Evolutionary conservation across 2,113 vertebrate genomes (phyloP).

Genomic region (Cettia cetti): DNA sequence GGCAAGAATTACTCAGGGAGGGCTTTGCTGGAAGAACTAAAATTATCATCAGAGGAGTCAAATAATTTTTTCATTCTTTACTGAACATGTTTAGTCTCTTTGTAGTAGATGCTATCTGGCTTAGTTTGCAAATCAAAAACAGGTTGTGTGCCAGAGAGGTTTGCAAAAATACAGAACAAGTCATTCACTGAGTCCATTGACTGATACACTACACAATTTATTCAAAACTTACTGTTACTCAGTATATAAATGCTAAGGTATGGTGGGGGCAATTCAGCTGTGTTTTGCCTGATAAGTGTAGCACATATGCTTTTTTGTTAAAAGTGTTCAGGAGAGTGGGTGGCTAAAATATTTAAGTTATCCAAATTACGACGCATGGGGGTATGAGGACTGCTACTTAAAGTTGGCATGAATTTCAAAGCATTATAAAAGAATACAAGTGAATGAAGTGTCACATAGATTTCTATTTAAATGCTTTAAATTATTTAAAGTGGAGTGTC

Average conservation of each 20-base stretch:
- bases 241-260: not conserved
- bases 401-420: conserved; percentile 44
- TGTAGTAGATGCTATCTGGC: not conserved
- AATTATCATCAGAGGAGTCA: not conserved
- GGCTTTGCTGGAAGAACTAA: not conserved
- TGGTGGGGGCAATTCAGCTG: not conserved
- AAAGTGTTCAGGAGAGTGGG: conserved; percentile 43
- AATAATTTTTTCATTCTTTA: not conserved
- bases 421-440: not conserved
- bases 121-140: not conserved
- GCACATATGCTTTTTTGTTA: conserved; percentile 55
- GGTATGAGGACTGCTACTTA: not conserved
- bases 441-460: not conserved
- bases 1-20: not conserved
- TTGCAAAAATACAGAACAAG: not conserved
- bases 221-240: not conserved
- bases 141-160: not conserved
- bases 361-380: not conserved
- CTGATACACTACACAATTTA: not conserved
- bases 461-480: conserved; percentile 17
- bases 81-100: not conserved
- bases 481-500: not conserved
- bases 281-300: conserved; percentile 43
- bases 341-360: conserved; percentile 59
- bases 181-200: not conserved